phyloP scores from a whole-genome alignment of 2,888 invertebrate species.

The Hirudinaria manillensis region DNA sequence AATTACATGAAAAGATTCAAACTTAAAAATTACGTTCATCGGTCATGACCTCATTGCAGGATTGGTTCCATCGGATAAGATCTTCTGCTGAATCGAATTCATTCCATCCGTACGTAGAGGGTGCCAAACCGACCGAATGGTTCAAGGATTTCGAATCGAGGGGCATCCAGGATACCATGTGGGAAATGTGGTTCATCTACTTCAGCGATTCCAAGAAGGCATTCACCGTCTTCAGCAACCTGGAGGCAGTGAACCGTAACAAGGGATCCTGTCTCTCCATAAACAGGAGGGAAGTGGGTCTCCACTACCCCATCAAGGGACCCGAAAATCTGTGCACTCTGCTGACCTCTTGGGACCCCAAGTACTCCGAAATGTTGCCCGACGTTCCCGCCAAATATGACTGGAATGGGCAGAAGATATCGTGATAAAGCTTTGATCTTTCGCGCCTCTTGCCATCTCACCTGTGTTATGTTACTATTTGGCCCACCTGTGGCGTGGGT shows the following conservation, averaged over 20 bases:
- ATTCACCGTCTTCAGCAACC: conserved; percentile 15
- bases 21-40: no score
- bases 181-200: conserved; percentile 37
- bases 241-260: neutral
- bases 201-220: neutral
- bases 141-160: conserved; percentile 25
- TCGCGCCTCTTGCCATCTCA: no score
- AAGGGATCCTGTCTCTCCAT: neutral
- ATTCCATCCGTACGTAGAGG: conserved; percentile 31
- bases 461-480: no score
- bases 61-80: conserved; percentile 7
- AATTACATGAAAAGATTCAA: no score
- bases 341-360: conserved; percentile 19
- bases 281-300: conserved; percentile 26
- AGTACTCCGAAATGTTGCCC: conserved; percentile 13
- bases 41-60: neutral
- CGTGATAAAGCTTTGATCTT: no score
- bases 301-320: conserved; percentile 21
- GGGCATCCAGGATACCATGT: conserved; percentile 33
- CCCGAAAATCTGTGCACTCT: conserved; percentile 13
- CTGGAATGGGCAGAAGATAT: conserved; percentile 37
- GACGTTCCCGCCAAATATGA: conserved; percentile 41
- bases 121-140: conserved; percentile 27
- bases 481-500: no score
- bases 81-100: neutral